These are phyloP conservation scores for Oligia fasciuncula DNA, from an alignment of 2,888 invertebrate genomes.

Conservation along the genomic window DNA sequence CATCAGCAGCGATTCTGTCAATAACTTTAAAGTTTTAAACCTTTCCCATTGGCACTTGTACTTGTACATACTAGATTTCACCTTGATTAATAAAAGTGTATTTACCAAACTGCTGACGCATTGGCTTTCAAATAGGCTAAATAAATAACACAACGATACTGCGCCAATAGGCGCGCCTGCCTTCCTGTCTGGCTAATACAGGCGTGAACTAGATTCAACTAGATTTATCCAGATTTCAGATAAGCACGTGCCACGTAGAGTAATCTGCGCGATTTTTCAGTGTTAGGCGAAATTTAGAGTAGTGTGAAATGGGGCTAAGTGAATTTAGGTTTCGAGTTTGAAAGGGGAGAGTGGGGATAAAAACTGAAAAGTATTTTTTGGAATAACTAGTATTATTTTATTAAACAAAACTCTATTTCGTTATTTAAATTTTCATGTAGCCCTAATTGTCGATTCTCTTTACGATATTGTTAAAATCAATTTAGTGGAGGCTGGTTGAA, in stretches of 20 bases:
- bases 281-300: slow-evolving; percentile 25
- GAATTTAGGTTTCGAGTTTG: slow-evolving; percentile 8
- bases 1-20: background rate
- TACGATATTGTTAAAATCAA: slow-evolving; percentile 21
- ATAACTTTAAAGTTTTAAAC: background rate
- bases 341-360: background rate
- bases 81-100: slow-evolving; percentile 14
- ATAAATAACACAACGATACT: slow-evolving; percentile 29
- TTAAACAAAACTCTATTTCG: background rate
- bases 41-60: background rate
- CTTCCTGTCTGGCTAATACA: slow-evolving; percentile 41
- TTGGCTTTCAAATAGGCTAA: slow-evolving; percentile 44
- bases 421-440: background rate
- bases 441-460: background rate
- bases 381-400: slow-evolving; percentile 1
- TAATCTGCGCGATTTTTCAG: slow-evolving; percentile 45
- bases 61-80: too few species aligned
- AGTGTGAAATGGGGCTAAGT: slow-evolving; percentile 5
- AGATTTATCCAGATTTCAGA: slow-evolving; percentile 48
- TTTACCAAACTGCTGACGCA: slow-evolving; percentile 27
- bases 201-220: slow-evolving; percentile 41
- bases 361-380: background rate
- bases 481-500: slow-evolving; percentile 7
- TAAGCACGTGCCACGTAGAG: slow-evolving; percentile 41
- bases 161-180: slow-evolving; percentile 19